Evolutionary conservation across 1,140 invertebrate species (phyloP), one percentile per base, ranked within the genome.

Genomic region (Cotesia typhae): DNA sequence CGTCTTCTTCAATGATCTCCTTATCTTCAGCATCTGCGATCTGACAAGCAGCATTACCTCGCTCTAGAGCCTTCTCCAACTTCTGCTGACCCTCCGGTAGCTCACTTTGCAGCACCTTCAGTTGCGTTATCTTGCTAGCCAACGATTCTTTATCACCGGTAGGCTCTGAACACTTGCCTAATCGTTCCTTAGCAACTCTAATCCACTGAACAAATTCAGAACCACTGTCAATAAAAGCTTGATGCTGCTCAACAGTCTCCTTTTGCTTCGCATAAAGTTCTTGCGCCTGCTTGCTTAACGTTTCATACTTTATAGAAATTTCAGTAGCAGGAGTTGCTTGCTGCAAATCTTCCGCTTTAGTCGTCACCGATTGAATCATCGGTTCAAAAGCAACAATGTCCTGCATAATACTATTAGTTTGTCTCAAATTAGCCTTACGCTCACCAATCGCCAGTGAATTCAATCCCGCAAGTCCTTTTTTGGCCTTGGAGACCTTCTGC

Each of bases 311-410:
- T 59, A 90, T 92, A 0, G 94, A 94, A 37, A 97, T 97, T 85
- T 96, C 95, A 3, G 94, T 93, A 7, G 94, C 93, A 4, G 94
- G 94, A 61, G 91, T 92, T 64, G 92, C 94, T 86, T 95, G 94
- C 85, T 92, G 92, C 67, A 96, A 85, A 86, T 96, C 94, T 78
- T 95, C 95, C 67, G 95, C 95, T 88, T 96, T 97, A 41, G 92
- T 94, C 55, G 94, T 93, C 10, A 97, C 94, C 41, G 95, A 96
- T 82, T 96, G 94, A 76, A 97, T 97, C 94, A 97, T 96, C 4
- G 96, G 96, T 84, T 97, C 95, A 86, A 97, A 96, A 14, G 94
- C 95, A 67, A 96, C 95, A 78, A 97, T 96, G 85, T 97, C 95
- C 86, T 96, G 95, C 14, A 97, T 95, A 80, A 97, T 96, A 83